phyloP scores from a whole-genome alignment of 2,797 vertebrate species.

The Malacoraja senta region DNA sequence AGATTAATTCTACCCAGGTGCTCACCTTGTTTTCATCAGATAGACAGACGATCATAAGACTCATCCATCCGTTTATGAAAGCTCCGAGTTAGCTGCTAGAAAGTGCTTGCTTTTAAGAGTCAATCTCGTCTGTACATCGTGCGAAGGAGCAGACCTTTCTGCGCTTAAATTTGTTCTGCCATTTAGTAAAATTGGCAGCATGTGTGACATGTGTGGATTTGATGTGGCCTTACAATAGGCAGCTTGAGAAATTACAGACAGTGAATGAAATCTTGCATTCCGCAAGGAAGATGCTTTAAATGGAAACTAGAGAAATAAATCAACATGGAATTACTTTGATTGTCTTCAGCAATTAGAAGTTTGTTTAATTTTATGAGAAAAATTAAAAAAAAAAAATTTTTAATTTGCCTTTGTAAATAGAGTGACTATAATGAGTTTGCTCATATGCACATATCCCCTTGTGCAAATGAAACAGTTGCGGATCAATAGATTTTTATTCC shows the following conservation, averaged over 20 bases:
- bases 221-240: neutral
- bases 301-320: neutral
- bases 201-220: neutral
- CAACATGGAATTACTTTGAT: neutral
- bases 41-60: neutral
- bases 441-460: neutral
- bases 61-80: neutral
- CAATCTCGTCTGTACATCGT: neutral
- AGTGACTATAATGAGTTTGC: no score
- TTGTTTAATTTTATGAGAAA: no score
- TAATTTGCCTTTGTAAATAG: neutral
- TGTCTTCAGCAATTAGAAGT: neutral
- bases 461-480: neutral
- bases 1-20: neutral
- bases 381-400: no score
- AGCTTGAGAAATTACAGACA: neutral
- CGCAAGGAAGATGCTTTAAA: neutral
- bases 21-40: neutral
- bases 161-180: neutral
- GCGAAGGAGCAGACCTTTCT: neutral
- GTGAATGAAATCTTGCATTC: neutral
- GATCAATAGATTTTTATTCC: neutral
- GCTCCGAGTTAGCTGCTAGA: neutral
- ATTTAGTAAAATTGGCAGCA: neutral
- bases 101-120: neutral